Conservation (phyloP, 2,113 vertebrate species). For the Prochilodus magdalenae region DNA sequence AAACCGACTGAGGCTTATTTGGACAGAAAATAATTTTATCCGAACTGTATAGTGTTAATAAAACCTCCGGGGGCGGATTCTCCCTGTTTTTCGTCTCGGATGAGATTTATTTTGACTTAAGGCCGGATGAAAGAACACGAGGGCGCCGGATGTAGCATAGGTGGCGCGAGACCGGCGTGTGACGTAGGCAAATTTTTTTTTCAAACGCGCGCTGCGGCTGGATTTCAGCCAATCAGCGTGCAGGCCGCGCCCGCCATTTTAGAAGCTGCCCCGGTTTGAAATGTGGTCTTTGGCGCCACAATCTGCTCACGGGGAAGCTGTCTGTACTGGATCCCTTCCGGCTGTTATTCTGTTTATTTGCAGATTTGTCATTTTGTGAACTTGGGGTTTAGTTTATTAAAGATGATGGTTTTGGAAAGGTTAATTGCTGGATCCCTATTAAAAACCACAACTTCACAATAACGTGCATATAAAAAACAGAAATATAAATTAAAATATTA, state of each 20-base stretch:
- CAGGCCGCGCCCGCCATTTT: constrained; percentile 55
- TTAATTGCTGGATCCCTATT: too few species aligned
- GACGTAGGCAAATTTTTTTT: constrained; percentile 65
- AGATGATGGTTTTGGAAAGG: too few species aligned
- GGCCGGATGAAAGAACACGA: not conserved
- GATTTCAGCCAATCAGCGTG: constrained; percentile 59
- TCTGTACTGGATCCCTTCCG: too few species aligned
- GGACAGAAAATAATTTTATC: too few species aligned
- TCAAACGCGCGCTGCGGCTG: constrained; percentile 54
- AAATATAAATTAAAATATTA: too few species aligned
- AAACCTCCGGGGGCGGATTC: not conserved
- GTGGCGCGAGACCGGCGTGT: constrained; percentile 54
- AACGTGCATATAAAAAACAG: too few species aligned
- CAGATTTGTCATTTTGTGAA: too few species aligned
- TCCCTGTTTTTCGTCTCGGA: not conserved
- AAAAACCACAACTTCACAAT: too few species aligned
- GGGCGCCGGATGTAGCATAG: constrained; percentile 33
- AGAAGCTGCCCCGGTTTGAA: constrained; percentile 25
- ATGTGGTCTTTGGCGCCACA: not conserved
- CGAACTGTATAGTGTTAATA: not conserved
- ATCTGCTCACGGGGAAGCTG: too few species aligned
- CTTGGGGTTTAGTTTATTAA: too few species aligned
- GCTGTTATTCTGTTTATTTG: too few species aligned
- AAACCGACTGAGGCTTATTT: not conserved
- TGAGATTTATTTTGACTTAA: not conserved